Evolutionary conservation across 2,113 vertebrate genomes (phyloP), one percentile per base, ranked within the genome.

Genomic region (Chaetura pelagica): DNA sequence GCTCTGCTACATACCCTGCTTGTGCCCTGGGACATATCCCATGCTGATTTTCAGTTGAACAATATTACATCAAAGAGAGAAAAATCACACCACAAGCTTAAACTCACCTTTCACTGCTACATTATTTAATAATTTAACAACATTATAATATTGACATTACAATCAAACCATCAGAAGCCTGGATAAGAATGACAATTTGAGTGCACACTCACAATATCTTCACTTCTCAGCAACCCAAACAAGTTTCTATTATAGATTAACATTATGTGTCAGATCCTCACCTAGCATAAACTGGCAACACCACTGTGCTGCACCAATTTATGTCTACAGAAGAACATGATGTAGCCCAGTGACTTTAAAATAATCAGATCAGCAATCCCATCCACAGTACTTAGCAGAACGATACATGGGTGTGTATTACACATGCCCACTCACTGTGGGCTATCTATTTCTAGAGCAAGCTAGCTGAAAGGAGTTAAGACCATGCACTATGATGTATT

Each of bases 71-170:
- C 48, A 63, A 87, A 90, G 24, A 87, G 63, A 73, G 23, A 90
- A 83, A 91, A 93, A 89, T 46, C 62, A 68, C 34, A 77, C 40
- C 26, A 63, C 66, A 91, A 62, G 58, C 66, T 96, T 89, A 87
- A 94, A 75, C 69, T 93, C 89, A 71, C 82, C 59, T 96, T 96
- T 59, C 62, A 87, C 23, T 55, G 55, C 66, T 93, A 63, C 27
- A 42, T 91, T 90, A 94, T 94, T 96, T 93, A 84, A 89, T 92
- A 89, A 96, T 97, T 95, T 94, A 92, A 91, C 90, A 94, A 90
- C 59, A 91, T 91, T 94, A 83, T 77, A 64, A 74, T 83, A 72
- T 80, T 87, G 52, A 88, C 88, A 93, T 91, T 84, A 84, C 59
- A 93, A 84, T 91, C 93, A 82, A 75, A 84, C 30, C 34, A 57